Conservation (phyloP, 2,797 vertebrate species). For the Monodelphis domestica region DNA sequence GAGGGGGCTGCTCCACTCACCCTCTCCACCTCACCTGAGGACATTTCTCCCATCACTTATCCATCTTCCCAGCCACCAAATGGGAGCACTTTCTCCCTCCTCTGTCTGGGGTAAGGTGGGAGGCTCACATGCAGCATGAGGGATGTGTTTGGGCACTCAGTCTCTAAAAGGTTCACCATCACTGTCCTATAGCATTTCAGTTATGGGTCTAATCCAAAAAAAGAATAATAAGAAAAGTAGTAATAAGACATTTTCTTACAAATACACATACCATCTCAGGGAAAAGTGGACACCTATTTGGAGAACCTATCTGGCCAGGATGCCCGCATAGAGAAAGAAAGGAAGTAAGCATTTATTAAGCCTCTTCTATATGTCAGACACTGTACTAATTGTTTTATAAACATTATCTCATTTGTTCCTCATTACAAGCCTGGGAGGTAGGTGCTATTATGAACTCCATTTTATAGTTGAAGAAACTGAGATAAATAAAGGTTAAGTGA, state of each 20-base stretch:
- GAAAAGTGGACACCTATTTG: neutral
- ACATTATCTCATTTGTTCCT: neutral
- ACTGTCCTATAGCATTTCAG: neutral
- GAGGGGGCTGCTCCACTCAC: no score
- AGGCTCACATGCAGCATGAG: no score
- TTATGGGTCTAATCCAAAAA: neutral
- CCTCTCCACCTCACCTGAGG: no score
- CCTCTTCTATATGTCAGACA: neutral
- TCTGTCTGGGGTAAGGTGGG: no score
- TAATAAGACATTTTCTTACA: neutral
- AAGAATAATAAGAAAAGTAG: neutral
- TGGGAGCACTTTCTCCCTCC: no score
- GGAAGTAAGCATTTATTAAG: neutral
- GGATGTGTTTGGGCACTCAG: no score
- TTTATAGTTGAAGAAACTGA: neutral
- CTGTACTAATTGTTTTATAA: neutral
- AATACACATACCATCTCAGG: neutral
- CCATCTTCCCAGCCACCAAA: no score
- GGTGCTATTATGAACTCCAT: neutral
- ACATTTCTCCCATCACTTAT: no score
- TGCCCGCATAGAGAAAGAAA: neutral
- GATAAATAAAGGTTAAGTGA: neutral
- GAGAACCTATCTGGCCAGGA: neutral
- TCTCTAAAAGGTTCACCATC: no score
- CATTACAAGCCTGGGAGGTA: neutral